Evolutionary conservation across 23 tunicate species (phyloP), one percentile per base, ranked within the genome.

Genomic region (Aplidium turbinatum): DNA sequence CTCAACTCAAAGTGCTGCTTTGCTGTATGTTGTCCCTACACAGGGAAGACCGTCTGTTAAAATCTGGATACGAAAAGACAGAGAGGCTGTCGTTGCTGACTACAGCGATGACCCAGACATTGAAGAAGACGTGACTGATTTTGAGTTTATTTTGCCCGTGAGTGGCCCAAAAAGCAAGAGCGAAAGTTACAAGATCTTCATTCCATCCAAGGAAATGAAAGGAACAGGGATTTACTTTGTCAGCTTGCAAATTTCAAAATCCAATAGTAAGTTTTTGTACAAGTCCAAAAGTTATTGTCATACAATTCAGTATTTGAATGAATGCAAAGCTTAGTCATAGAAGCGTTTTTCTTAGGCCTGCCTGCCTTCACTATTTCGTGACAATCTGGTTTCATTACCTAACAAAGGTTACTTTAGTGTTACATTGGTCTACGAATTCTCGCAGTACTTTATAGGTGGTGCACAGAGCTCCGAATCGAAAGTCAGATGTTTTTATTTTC

Each of bases 221-320:
- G 84, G 84, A 23, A n/a, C 53, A 1, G 84, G 84, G 60, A 51
- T 33, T 60, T 78, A 78, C 35, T 78, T 66, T 34, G 20, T 78
- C n/a, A 29, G 25, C 46, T 9, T 47, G 1, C 58, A 18, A 56
- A 42, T 31, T 26, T 1, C 27, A 4, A 29, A 25, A 9, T 18
- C 4, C 30, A 26, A 26, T 31, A 68, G 75, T 42, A 22, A 42
- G 38, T 30, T 25, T 28, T 24, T 6, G 9, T n/a, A n/a, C n/a
- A n/a, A n/a, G 11, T 11, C 16, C 3, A 22, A 16, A 7, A 57
- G 28, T 3, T 4, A 57, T 5, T 4, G 20, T 57, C 31, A n/a
- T n/a, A n/a, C n/a, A n/a, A n/a, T n/a, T n/a, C n/a, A n/a, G n/a
- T n/a, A n/a, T n/a, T n/a, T n/a, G n/a, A n/a, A n/a, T n/a, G n/a